Evolutionary conservation across 2,113 vertebrate genomes (phyloP).

Genomic region (Genyomyrus donnyi): DNA sequence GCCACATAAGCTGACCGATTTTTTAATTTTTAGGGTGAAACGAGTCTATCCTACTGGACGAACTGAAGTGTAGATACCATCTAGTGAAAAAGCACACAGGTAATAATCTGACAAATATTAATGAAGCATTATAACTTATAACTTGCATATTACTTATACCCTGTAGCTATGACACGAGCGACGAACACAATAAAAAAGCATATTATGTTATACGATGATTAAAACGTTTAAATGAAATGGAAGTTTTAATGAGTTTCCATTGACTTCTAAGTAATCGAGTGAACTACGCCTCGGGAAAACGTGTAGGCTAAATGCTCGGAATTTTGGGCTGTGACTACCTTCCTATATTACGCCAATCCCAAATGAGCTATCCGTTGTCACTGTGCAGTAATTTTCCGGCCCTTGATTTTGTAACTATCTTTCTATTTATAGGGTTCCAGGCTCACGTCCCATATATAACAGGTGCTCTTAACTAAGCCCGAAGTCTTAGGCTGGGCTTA

Average conservation of each 20-base stretch:
- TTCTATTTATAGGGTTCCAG: neutral
- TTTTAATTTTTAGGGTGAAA: neutral
- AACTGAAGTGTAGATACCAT: neutral
- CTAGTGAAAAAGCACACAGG: neutral
- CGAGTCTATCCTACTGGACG: neutral
- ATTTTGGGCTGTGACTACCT: neutral
- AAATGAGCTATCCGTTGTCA: neutral
- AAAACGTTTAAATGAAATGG: neutral
- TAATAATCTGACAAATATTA: neutral
- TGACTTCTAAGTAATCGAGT: neutral
- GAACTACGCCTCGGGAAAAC: neutral
- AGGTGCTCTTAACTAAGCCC: conserved; percentile 6
- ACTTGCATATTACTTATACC: neutral
- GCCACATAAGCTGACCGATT: neutral
- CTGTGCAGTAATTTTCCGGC: neutral
- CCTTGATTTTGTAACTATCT: neutral
- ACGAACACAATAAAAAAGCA: neutral
- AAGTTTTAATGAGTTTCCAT: neutral
- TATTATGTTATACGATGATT: neutral
- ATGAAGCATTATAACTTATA: neutral
- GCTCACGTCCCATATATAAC: neutral
- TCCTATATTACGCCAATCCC: neutral
- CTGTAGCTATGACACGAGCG: neutral
- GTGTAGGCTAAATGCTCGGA: neutral
- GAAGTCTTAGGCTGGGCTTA: neutral